A percentile compares a stretch with the other conserved stretches of the same genome.
These are phyloP conservation scores for Cyclophora albipunctata DNA, from an alignment of 2,888 invertebrate species.

Conservation along the genomic window DNA sequence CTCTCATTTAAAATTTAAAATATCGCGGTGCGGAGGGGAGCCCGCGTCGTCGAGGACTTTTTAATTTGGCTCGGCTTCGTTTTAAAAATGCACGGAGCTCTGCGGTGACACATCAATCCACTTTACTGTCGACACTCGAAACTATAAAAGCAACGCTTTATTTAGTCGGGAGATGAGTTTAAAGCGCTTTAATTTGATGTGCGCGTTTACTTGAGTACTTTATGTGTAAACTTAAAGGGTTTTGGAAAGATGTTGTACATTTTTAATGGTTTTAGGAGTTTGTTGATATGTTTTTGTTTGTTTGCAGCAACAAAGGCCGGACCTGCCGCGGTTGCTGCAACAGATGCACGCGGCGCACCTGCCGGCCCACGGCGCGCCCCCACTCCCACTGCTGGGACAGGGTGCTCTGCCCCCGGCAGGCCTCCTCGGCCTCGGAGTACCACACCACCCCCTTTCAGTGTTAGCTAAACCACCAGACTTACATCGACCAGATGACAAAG, in stretches of 20 bases:
- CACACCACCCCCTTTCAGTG: constrained; percentile 85
- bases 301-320: constrained; percentile 88
- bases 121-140: constrained; percentile 55
- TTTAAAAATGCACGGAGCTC: constrained; percentile 70
- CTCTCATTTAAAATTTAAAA: constrained; percentile 74
- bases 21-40: constrained; percentile 58
- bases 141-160: constrained; percentile 39
- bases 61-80: constrained; percentile 66
- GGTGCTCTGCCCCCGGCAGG: constrained; percentile 74
- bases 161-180: constrained; percentile 23
- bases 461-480: constrained; percentile 85
- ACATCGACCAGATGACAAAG: constrained; percentile 84
- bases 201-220: constrained; percentile 10
- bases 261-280: constrained; percentile 2
- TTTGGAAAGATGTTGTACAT: constrained; percentile 1
- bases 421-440: constrained; percentile 80
- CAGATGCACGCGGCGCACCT: constrained; percentile 95
- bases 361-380: constrained; percentile 83
- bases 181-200: constrained; percentile 16
- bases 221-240: constrained; percentile 11
- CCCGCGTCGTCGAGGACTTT: constrained; percentile 63
- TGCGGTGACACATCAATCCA: constrained; percentile 71
- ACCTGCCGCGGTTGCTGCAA: constrained; percentile 87
- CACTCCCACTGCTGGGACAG: constrained; percentile 75
- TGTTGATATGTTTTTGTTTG: constrained; percentile 11